Conservation (phyloP, 1,140 invertebrate species). For the Eurosta solidaginis region DNA sequence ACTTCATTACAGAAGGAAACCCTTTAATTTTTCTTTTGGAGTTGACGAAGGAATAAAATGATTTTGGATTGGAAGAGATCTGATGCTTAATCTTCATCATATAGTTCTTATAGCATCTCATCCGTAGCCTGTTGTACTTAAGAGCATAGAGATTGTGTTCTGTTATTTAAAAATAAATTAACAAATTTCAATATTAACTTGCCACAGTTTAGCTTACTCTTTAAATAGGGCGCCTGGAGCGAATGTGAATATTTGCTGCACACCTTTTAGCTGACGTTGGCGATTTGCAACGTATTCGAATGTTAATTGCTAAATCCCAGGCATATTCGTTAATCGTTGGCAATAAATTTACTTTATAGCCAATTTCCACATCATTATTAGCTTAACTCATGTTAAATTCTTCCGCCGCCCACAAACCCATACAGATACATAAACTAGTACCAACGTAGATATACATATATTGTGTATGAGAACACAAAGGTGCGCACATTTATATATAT, state of each 20-base stretch:
- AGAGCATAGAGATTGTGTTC: too few species aligned
- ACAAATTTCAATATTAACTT: not conserved
- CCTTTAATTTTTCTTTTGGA: too few species aligned
- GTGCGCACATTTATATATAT: too few species aligned
- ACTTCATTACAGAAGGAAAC: too few species aligned
- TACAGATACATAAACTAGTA: not conserved
- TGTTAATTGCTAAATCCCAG: constrained; percentile 27
- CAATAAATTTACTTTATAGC: constrained; percentile 24
- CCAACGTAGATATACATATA: not conserved
- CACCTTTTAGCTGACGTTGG: constrained; percentile 11
- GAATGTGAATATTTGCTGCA: too few species aligned
- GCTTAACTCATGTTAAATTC: constrained; percentile 26
- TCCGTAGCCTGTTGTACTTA: too few species aligned
- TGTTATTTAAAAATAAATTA: too few species aligned
- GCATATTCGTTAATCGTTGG: constrained; percentile 27
- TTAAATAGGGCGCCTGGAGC: not conserved
- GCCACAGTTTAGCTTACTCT: not conserved
- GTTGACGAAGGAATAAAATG: too few species aligned
- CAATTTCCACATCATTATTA: constrained; percentile 27
- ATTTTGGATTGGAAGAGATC: too few species aligned
- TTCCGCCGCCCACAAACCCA: constrained; percentile 3
- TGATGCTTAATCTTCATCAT: too few species aligned
- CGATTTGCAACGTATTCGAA: constrained; percentile 20
- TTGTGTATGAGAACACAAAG: not conserved
- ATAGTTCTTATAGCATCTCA: too few species aligned